Base-by-base conservation (phyloP, 2,113 vertebrate species). In the Microcebus jonahi region DNA sequence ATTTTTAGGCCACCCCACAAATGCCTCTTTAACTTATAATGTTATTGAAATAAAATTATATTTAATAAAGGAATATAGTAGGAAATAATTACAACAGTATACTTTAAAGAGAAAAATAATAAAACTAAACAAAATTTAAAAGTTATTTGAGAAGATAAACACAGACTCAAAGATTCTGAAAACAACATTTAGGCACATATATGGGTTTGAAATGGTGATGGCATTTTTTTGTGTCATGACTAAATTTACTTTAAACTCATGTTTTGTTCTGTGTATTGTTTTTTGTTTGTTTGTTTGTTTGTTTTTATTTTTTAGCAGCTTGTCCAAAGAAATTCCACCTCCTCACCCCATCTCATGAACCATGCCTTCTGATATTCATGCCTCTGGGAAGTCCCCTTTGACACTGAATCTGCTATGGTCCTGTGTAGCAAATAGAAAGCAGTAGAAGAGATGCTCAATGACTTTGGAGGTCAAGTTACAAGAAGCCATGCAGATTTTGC, bases 141-240 rank as follows among this genome's bases (percentile, higher is more conserved):
- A 70, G 23, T 80, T 95, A 86, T 75, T 83, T 92, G 36, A 88
- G 67, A 20, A 76, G 27, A 45, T 90, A 70, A 83, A 96, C 71
- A 2, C 27, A 59, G 45, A 48, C 29, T 81, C 31, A 59, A 94
- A 88, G 4, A 50, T 84, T 76, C 9, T 84, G 8, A 84, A 71
- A 65, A 55, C 79, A 79, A 36, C 5, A 12, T 25, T 81, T 27
- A 25, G 59, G 29, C 20, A 88, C 88, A 65, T 83, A 8, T 45
- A 34, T n/a, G 31, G 11, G 14, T 53, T 83, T 95, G 31, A 83
- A 17, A 25, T 70, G 5, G 63, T 75, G 34, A 71, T 61, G 55
- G 1, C 10, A 67, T 77, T 53, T 92, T 50, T 61, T 27, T 36
- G 85, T 73, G 61, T 76, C 11, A 61, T 55, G 20, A 57, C 10